phyloP scores from a whole-genome alignment of 2,888 invertebrate species.

The Monochamus alternatus region DNA sequence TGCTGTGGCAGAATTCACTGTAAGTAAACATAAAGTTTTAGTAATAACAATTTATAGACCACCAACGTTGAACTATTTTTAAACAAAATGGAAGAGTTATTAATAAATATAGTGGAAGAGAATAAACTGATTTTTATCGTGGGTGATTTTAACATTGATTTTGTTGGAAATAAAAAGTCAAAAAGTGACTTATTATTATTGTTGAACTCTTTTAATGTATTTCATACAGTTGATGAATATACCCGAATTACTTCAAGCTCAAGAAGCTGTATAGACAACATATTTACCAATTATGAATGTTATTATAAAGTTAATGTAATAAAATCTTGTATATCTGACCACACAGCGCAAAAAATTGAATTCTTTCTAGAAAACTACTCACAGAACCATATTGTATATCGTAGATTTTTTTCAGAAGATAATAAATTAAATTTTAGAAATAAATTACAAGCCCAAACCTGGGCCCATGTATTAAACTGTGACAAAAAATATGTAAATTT shows the following conservation, averaged over 20 bases:
- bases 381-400: neutral
- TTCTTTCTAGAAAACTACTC: neutral
- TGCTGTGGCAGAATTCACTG: too few relatives aligned
- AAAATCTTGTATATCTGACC: neutral
- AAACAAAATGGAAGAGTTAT: neutral
- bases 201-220: too few relatives aligned
- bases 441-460: neutral
- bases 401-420: neutral
- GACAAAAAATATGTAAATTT: neutral
- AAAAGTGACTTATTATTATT: too few relatives aligned
- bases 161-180: too few relatives aligned
- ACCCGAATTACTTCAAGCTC: neutral
- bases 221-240: too few relatives aligned
- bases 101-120: too few relatives aligned
- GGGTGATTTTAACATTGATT: too few relatives aligned
- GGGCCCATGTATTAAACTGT: neutral
- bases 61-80: constrained; percentile 1
- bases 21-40: too few relatives aligned
- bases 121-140: too few relatives aligned
- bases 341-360: neutral
- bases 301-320: constrained; percentile 2
- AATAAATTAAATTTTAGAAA: neutral
- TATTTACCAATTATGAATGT: neutral
- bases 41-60: too few relatives aligned
- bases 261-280: constrained; percentile 2